Conservation (phyloP, 2,113 vertebrate genomes). For the Centropristis striata region DNA sequence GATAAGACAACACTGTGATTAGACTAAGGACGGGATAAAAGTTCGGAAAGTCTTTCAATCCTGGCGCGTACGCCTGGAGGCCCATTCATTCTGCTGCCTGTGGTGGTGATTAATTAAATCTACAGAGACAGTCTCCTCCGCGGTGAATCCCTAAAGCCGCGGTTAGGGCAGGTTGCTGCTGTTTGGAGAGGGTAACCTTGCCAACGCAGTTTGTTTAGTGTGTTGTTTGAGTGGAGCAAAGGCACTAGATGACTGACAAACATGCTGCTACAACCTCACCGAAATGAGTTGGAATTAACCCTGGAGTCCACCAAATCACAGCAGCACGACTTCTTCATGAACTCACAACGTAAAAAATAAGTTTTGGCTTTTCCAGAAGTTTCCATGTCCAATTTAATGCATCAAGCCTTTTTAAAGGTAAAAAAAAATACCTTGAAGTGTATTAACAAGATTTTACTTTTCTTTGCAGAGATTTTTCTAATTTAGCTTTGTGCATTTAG, state of each 20-base stretch:
- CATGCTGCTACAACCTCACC: background rate
- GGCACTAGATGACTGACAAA: constrained; percentile 1
- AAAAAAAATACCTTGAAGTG: too few relatives aligned
- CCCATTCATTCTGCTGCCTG: constrained; percentile 53
- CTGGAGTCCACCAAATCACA: too few relatives aligned
- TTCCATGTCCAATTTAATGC: too few relatives aligned
- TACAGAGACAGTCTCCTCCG: constrained; percentile 57
- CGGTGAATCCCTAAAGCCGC: constrained; percentile 45
- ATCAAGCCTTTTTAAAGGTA: too few relatives aligned
- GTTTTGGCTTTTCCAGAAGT: too few relatives aligned
- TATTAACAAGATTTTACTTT: too few relatives aligned
- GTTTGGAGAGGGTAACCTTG: constrained; percentile 54
- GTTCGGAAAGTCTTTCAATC: constrained; percentile 59
- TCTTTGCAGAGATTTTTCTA: too few relatives aligned
- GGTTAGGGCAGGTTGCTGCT: constrained; percentile 46
- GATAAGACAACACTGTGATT: constrained; percentile 56
- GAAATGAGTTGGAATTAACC: background rate
- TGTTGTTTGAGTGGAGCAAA: constrained; percentile 9
- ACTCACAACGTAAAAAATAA: too few relatives aligned
- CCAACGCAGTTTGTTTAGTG: constrained; percentile 36
- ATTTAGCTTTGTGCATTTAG: too few relatives aligned
- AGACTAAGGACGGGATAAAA: constrained; percentile 54
- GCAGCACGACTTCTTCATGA: too few relatives aligned
- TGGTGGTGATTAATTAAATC: constrained; percentile 75
- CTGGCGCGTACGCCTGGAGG: constrained; percentile 59